Percentiles rank a stretch among this genome's conserved stretches.
phyloP scores from a whole-genome alignment of 2,113 vertebrate species.

The Clarias macrocephalus region DNA sequence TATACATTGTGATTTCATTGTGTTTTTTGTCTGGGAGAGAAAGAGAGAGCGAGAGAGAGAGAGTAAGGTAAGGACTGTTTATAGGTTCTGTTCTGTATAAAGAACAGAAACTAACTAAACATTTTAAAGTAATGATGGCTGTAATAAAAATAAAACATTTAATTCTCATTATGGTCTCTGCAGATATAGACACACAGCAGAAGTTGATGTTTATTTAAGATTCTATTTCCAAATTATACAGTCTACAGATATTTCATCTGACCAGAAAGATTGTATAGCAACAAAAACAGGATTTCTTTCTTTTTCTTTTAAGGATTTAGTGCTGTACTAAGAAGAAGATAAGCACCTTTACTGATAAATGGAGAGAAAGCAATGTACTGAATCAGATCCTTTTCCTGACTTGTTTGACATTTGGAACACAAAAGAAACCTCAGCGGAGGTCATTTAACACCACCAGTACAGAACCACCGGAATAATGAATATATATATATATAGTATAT shows the following conservation, averaged over 20 bases:
- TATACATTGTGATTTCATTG: background rate
- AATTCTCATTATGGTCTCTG: background rate
- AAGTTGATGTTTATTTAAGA: background rate
- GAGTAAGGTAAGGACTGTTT: background rate
- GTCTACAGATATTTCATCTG: background rate
- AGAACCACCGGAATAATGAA: too few species aligned
- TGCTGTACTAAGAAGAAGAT: background rate
- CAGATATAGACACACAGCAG: background rate
- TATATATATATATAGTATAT: too few species aligned
- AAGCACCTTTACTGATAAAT: background rate
- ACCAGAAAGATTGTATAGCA: background rate
- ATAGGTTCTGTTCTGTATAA: background rate
- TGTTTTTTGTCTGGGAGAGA: background rate
- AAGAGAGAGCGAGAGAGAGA: background rate
- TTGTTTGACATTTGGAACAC: too few species aligned
- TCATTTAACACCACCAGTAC: too few species aligned
- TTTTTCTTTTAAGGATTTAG: constrained; percentile 8
- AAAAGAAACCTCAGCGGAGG: too few species aligned
- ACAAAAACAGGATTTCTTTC: background rate
- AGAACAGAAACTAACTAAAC: background rate
- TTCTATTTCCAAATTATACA: background rate
- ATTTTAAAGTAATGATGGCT: constrained; percentile 19
- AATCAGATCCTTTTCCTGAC: too few species aligned
- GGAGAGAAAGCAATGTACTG: background rate
- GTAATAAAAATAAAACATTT: constrained; percentile 36